These are phyloP conservation scores for Caenorhabditis brenneri DNA, from an alignment of 1,140 invertebrate species.

Conservation along the genomic window DNA sequence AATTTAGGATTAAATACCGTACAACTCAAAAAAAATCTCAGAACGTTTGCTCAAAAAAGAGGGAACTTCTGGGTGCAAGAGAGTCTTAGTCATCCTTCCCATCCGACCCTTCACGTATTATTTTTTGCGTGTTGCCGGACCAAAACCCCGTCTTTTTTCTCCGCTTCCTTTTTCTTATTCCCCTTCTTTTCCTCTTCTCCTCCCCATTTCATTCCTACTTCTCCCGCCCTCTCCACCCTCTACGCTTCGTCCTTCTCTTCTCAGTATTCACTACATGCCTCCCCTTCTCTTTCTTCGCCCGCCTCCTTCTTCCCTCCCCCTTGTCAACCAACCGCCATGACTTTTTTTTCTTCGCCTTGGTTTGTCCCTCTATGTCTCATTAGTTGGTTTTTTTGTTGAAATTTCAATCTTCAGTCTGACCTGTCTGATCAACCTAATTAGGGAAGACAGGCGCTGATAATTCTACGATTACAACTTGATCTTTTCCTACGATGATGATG, in stretches of 20 bases:
- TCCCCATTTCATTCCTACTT: slow-evolving; percentile 7
- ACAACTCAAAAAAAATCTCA: too few relatives aligned
- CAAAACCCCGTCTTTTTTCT: background rate
- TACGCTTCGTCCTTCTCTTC: slow-evolving; percentile 29
- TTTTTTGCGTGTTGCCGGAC: slow-evolving; percentile 32
- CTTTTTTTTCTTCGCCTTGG: slow-evolving; percentile 34
- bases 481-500: too few relatives aligned
- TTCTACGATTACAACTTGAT: background rate
- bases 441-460: background rate
- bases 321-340: slow-evolving; percentile 43
- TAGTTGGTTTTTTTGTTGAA: background rate
- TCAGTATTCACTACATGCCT: slow-evolving; percentile 26
- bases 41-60: too few relatives aligned
- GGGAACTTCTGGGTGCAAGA: too few relatives aligned
- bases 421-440: background rate
- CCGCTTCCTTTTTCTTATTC: background rate
- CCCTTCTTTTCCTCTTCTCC: slow-evolving; percentile 1
- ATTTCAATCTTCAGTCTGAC: background rate
- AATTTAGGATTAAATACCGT: too few relatives aligned
- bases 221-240: background rate
- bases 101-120: slow-evolving; percentile 24
- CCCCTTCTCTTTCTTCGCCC: background rate
- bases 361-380: slow-evolving; percentile 3
- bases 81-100: background rate
- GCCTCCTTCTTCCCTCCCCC: background rate